Evolutionary conservation across 2,888 invertebrate species (phyloP).

Genomic region (Caenorhabditis afra): DNA sequence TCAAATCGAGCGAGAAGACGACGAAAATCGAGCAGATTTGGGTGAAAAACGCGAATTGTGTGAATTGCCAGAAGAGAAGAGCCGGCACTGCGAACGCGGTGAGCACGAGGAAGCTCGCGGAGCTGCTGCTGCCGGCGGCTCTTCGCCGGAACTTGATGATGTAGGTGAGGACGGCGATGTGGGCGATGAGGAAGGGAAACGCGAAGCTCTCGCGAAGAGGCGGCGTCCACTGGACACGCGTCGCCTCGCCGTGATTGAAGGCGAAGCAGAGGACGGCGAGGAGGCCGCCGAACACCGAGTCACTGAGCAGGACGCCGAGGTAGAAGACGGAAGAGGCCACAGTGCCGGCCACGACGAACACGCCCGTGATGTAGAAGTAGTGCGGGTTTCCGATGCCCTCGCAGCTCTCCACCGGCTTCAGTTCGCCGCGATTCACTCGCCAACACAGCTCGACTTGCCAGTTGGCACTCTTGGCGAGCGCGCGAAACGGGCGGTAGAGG

Average conservation of each 20-base stretch:
- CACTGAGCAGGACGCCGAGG: constrained; percentile 83
- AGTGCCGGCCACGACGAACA: constrained; percentile 87
- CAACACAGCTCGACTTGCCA: constrained; percentile 82
- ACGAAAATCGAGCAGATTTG: constrained; percentile 87
- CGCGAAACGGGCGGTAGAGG: constrained; percentile 83
- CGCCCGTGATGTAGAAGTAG: constrained; percentile 88
- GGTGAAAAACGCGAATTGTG: constrained; percentile 88
- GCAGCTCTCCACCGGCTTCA: constrained; percentile 86
- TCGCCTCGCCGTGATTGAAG: constrained; percentile 89
- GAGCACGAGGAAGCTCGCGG: constrained; percentile 71
- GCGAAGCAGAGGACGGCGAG: constrained; percentile 87
- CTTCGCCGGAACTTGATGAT: constrained; percentile 78
- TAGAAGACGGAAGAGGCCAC: constrained; percentile 86
- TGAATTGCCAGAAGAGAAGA: constrained; percentile 84
- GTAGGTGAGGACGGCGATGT: constrained; percentile 86
- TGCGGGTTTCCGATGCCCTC: constrained; percentile 88
- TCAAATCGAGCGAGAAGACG: constrained; percentile 84
- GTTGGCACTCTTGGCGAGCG: constrained; percentile 81
- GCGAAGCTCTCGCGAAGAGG: constrained; percentile 91
- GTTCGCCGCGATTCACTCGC: constrained; percentile 85
- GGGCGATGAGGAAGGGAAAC: constrained; percentile 87
- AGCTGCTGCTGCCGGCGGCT: constrained; percentile 55
- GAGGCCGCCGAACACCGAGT: constrained; percentile 86
- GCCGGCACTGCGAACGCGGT: constrained; percentile 79
- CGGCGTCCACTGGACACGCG: constrained; percentile 91